These are phyloP conservation scores for Cliona cf. orientalis DNA, from an alignment of 37 sponge, comb jelly and placozoan genomes.

Conservation along the genomic window DNA sequence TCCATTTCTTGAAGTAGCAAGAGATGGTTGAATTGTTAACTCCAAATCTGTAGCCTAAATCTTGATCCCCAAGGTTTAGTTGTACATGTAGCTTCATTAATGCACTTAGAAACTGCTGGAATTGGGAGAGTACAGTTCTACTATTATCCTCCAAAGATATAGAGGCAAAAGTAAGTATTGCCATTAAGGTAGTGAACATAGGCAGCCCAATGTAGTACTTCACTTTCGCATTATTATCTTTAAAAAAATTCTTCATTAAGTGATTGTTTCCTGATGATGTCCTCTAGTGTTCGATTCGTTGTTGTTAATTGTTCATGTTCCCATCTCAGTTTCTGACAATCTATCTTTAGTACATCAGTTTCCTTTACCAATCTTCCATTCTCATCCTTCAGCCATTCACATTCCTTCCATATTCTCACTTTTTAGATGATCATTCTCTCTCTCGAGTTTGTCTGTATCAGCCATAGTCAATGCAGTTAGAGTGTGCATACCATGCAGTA, in stretches of 20 bases:
- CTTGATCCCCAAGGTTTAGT: constrained; percentile 27
- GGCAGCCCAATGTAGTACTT: constrained; percentile 48
- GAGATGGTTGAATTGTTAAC: constrained; percentile 30
- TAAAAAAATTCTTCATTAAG: constrained; percentile 9
- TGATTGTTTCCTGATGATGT: background rate
- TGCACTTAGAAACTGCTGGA: constrained; percentile 50
- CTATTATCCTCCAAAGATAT: background rate
- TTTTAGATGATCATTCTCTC: constrained; percentile 2
- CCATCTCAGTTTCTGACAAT: constrained; percentile 1
- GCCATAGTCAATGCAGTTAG: no score
- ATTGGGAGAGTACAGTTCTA: background rate
- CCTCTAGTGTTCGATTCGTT: no score
- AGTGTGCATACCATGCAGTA: no score
- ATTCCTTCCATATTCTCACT: background rate
- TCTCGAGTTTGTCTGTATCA: no score
- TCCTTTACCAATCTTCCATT: no score
- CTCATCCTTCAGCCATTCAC: background rate
- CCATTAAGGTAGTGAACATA: background rate
- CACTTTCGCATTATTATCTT: constrained; percentile 44
- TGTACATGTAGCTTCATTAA: constrained; percentile 38
- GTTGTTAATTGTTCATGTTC: no score
- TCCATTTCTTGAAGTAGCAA: constrained; percentile 30
- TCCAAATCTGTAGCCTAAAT: constrained; percentile 24
- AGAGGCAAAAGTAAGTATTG: constrained; percentile 17
- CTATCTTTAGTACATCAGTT: no score